A percentile compares a stretch with the other conserved stretches of the same genome.
Evolutionary conservation across 2,888 invertebrate genomes (phyloP).

Genomic region (Tenthredo mesomela): DNA sequence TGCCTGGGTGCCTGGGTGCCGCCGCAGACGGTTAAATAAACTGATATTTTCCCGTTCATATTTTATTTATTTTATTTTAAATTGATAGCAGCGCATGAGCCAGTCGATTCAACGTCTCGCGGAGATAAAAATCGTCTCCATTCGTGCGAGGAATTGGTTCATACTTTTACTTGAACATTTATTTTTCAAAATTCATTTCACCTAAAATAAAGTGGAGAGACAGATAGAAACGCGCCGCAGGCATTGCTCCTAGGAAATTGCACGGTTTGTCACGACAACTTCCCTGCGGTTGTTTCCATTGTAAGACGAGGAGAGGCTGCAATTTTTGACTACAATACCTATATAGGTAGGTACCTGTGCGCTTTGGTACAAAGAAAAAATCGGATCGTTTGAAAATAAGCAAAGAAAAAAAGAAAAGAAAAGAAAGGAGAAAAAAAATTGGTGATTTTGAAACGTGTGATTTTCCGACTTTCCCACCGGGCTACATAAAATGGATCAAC

Average conservation of each 20-base stretch:
- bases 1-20: too few relatives aligned
- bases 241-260: constrained; percentile 39
- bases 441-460: constrained; percentile 36
- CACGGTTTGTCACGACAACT: constrained; percentile 43
- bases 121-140: constrained; percentile 46
- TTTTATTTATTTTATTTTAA: constrained; percentile 42
- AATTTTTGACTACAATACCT: neutral
- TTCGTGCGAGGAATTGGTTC: constrained; percentile 46
- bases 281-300: neutral
- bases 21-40: constrained; percentile 40
- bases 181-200: constrained; percentile 22
- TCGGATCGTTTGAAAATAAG: constrained; percentile 30
- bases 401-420: constrained; percentile 43
- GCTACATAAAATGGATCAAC: constrained; percentile 46
- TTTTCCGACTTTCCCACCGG: constrained; percentile 53
- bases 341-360: neutral
- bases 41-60: constrained; percentile 34
- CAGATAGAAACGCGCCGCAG: constrained; percentile 17
- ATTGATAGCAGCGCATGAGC: constrained; percentile 33
- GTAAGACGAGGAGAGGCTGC: neutral
- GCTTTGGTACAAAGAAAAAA: neutral
- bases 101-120: constrained; percentile 27
- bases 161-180: constrained; percentile 35
- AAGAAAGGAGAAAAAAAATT: constrained; percentile 59
- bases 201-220: constrained; percentile 25